These are phyloP conservation scores for Diuraphis noxia DNA, from an alignment of 1,140 invertebrate species.

Conservation along the genomic window DNA sequence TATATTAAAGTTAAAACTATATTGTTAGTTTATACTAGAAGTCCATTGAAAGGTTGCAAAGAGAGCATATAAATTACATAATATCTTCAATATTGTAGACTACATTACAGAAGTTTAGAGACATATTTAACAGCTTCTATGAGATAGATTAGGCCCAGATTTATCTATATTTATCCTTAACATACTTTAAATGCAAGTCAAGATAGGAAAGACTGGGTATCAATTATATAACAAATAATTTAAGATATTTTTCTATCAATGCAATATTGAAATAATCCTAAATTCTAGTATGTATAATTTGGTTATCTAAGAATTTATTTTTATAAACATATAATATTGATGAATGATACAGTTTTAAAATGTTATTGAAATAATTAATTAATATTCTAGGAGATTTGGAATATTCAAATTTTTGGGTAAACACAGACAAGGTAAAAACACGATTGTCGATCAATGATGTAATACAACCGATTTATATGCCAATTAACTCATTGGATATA, in stretches of 20 bases:
- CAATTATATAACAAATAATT: neutral
- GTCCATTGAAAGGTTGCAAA: neutral
- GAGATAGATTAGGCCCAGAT: no score
- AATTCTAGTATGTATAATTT: no score
- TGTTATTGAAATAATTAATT: neutral
- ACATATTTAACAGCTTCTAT: neutral
- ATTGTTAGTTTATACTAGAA: neutral
- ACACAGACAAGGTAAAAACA: constrained; percentile 36
- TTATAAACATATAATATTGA: neutral
- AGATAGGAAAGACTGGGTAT: neutral
- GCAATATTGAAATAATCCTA: no score
- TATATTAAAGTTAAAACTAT: neutral
- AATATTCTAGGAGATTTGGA: constrained; percentile 27
- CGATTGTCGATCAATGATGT: constrained; percentile 30
- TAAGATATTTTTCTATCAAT: no score
- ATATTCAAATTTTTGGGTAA: constrained; percentile 43
- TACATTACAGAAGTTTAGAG: no score
- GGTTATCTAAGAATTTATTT: no score
- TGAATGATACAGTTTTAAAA: neutral
- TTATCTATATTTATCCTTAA: no score
- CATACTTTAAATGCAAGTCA: neutral
- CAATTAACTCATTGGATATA: constrained; percentile 49
- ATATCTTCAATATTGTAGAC: neutral
- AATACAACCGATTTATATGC: constrained; percentile 37
- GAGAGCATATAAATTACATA: neutral